Conservation (phyloP, 1,140 invertebrate genomes). For the Argopecten irradians region DNA sequence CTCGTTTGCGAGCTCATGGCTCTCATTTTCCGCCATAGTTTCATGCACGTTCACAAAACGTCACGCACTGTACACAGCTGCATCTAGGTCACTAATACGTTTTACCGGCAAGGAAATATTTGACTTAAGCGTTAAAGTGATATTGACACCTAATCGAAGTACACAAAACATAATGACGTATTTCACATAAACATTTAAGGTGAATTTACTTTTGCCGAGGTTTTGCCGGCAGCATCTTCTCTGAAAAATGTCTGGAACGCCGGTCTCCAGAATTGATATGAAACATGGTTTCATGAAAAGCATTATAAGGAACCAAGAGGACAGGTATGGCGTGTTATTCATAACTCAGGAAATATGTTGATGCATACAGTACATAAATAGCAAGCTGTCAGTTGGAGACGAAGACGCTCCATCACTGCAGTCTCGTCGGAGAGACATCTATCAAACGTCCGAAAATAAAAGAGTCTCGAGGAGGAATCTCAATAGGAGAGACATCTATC, state of each 20-base stretch:
- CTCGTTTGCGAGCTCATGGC: constrained; percentile 2
- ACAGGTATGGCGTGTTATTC: constrained; percentile 53
- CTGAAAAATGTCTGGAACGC: constrained; percentile 28
- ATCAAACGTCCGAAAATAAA: too few species aligned
- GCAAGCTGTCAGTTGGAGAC: too few species aligned
- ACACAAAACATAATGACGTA: constrained; percentile 28
- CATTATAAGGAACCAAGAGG: constrained; percentile 69
- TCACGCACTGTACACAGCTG: background rate
- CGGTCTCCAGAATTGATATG: constrained; percentile 58
- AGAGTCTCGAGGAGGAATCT: too few species aligned
- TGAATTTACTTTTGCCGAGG: background rate
- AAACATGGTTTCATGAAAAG: constrained; percentile 70
- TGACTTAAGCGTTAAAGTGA: background rate
- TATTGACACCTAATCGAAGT: background rate
- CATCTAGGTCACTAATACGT: background rate
- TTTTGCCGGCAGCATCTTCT: background rate
- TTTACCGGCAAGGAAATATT: background rate
- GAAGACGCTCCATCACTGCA: too few species aligned
- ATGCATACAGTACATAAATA: too few species aligned
- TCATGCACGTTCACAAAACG: background rate
- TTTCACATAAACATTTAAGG: background rate
- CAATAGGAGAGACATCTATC: too few species aligned
- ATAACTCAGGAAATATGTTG: background rate
- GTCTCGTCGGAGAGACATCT: too few species aligned
- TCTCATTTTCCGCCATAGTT: constrained; percentile 54